Conservation (phyloP, 2,113 vertebrate species). For the Microcebus murinus region DNA sequence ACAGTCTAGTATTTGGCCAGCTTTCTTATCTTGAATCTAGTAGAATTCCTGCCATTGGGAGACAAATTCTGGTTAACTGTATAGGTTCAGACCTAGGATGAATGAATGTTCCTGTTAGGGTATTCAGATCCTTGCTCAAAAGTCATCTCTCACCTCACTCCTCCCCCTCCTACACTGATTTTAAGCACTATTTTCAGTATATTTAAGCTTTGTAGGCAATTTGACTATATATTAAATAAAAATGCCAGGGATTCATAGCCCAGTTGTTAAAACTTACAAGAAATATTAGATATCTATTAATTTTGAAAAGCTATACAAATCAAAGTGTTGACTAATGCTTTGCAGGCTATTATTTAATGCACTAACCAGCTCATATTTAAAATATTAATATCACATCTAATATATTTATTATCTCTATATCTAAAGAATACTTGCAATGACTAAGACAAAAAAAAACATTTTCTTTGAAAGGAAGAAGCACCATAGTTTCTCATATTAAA, state of each 20-base stretch:
- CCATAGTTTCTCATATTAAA: constrained; percentile 64
- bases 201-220: constrained; percentile 81
- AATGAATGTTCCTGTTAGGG: constrained; percentile 8
- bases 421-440: constrained; percentile 66
- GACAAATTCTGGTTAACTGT: constrained; percentile 28
- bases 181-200: constrained; percentile 79
- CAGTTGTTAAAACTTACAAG: constrained; percentile 65
- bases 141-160: constrained; percentile 14
- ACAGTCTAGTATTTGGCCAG: neutral
- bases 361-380: constrained; percentile 63
- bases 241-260: constrained; percentile 65
- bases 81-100: neutral
- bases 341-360: constrained; percentile 80
- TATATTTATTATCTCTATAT: constrained; percentile 65
- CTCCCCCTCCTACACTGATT: constrained; percentile 60
- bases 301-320: constrained; percentile 68
- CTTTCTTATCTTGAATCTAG: constrained; percentile 47
- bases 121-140: constrained; percentile 44
- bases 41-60: constrained; percentile 21
- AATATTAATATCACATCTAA: constrained; percentile 70
- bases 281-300: neutral
- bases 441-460: constrained; percentile 45
- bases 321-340: constrained; percentile 69
- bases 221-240: constrained; percentile 58
- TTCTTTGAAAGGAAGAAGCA: constrained; percentile 67